Conservation (phyloP, 2,797 vertebrate species). For the Sebastes trivittatus region DNA sequence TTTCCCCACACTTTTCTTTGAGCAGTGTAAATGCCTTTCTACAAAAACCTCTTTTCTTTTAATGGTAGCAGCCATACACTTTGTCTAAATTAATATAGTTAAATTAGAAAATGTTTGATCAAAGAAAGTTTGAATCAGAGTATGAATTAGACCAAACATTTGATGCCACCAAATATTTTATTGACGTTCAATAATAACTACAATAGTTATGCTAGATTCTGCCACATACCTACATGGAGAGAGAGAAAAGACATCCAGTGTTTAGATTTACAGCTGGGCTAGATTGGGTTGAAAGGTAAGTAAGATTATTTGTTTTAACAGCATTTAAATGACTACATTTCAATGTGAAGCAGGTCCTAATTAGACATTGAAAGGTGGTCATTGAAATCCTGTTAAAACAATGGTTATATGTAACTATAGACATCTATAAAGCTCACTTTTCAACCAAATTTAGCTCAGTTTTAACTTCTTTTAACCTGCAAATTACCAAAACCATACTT, state of each 20-base stretch:
- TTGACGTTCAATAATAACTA: too few species aligned
- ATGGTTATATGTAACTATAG: neutral
- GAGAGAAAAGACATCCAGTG: neutral
- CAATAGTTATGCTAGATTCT: too few species aligned
- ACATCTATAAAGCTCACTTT: neutral
- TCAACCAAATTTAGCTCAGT: neutral
- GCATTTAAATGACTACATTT: neutral
- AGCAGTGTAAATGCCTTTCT: too few species aligned
- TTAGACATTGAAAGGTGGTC: neutral
- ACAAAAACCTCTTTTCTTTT: too few species aligned
- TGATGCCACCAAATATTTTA: too few species aligned
- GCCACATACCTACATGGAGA: too few species aligned
- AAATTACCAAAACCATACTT: conserved; percentile 15
- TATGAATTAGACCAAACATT: too few species aligned
- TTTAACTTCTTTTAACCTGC: conserved; percentile 4
- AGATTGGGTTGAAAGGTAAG: neutral
- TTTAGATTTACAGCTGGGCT: neutral
- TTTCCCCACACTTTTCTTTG: too few species aligned
- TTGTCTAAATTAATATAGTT: too few species aligned
- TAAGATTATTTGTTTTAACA: neutral
- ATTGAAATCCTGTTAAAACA: neutral
- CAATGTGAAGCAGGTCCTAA: neutral
- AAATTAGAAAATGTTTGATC: too few species aligned
- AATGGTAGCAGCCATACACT: too few species aligned
- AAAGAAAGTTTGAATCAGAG: too few species aligned